Base-by-base conservation (phyloP, 2,113 vertebrate genomes). In the Oreochromis niloticus region DNA sequence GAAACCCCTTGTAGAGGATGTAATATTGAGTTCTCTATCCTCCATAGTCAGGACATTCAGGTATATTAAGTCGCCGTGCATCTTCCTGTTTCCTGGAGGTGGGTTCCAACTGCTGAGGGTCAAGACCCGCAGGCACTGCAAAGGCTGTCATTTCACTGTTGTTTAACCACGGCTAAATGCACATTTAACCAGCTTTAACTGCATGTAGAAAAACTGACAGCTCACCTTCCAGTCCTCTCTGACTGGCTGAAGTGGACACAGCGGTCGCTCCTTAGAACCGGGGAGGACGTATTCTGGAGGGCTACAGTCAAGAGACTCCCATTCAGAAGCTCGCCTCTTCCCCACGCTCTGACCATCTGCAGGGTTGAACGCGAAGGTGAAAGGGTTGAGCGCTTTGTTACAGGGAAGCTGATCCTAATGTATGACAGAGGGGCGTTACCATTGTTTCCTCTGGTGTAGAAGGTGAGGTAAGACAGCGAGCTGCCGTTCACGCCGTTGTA, bases 101-200 rank as follows among this genome's bases (percentile, higher is more conserved):
- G 98, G 98, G 91, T 99, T 99, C 98, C 98, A 99, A 95, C 97
- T 98, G 5, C 98, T 99, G 97, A 97, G 97, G 1, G 97, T 98
- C 92, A 99, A 90, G 2, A 98, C 97, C 93, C 98, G 97, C 55
- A 99, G 96, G 95, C 98, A 99, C 95, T 98, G 98, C 88, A 98
- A 91, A 48, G 97, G 97, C 98, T 99, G 75, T 9, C 82, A 85
- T 80, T 5, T 34, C 17, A 46, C 14, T n/a, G 16, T n/a, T 61
- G 19, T 43, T 81, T 85, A 66, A 34, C 19, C 41, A 14, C 6
- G 32, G 73, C 30, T 61, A 7, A 83, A 61, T 17, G 13, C 7
- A 66, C 63, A 57, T 84, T 16, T 57, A 80, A 27, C 2, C 36
- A 32, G 16, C 34, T 3, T 8, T 43, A 24, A 39, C 8, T 73